phyloP scores from a whole-genome alignment of 2,888 invertebrate genomes.

The Vanessa cardui region DNA sequence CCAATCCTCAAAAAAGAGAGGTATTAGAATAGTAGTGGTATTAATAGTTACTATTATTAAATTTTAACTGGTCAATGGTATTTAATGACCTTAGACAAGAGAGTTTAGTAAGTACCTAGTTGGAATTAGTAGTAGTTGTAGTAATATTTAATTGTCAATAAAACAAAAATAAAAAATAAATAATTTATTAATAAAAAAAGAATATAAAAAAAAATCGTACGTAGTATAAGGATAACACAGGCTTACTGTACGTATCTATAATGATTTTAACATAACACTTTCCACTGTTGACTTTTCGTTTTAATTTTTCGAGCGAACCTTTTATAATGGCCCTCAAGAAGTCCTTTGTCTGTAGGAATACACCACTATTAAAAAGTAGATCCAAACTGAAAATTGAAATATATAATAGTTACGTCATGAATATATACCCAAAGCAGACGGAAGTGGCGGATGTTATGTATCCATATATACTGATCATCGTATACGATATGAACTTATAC shows the following conservation, averaged over 20 bases:
- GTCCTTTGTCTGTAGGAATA: slow-evolving; percentile 55
- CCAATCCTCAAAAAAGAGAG: too few relatives aligned
- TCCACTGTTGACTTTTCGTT: slow-evolving; percentile 15
- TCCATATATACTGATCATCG: slow-evolving; percentile 22
- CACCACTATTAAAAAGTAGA: slow-evolving; percentile 65
- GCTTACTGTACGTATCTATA: slow-evolving; percentile 1
- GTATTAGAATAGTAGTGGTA: too few relatives aligned
- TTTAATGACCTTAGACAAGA: too few relatives aligned
- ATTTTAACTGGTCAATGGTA: too few relatives aligned
- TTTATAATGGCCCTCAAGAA: slow-evolving; percentile 16
- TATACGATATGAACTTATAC: slow-evolving; percentile 14
- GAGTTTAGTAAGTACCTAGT: background rate
- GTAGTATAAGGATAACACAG: slow-evolving; percentile 1
- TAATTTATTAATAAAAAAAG: background rate
- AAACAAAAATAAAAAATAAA: too few relatives aligned
- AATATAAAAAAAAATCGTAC: background rate
- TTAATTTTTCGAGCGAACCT: slow-evolving; percentile 24
- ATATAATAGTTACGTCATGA: slow-evolving; percentile 10
- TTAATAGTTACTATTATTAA: too few relatives aligned
- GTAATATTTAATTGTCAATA: too few relatives aligned
- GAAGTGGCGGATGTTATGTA: slow-evolving; percentile 10
- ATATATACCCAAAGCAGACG: slow-evolving; percentile 32
- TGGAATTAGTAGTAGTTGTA: too few relatives aligned
- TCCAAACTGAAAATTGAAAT: slow-evolving; percentile 63
- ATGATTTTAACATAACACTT: background rate